A percentile compares a stretch with the other conserved stretches of the same genome.
These are phyloP conservation scores for Athrips mouffetella DNA, from an alignment of 2,888 invertebrate genomes.

Conservation along the genomic window DNA sequence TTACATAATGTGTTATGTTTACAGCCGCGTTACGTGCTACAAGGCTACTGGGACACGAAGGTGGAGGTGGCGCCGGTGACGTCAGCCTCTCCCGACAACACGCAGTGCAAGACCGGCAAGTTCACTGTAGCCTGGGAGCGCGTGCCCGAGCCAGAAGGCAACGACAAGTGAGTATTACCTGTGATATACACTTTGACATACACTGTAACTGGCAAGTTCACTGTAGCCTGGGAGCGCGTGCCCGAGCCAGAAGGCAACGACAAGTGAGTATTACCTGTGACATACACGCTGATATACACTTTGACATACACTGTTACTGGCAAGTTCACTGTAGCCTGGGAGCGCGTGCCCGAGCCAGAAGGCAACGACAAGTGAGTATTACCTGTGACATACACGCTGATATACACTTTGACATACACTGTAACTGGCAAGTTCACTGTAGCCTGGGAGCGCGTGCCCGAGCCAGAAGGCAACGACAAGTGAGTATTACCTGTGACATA, in stretches of 20 bases:
- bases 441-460: constrained; percentile 91
- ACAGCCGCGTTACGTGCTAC: constrained; percentile 87
- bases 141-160: constrained; percentile 82
- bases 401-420: no score
- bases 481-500: constrained; percentile 41
- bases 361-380: constrained; percentile 75
- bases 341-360: constrained; percentile 83
- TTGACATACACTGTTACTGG: constrained; percentile 80
- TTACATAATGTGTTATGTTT: not conserved
- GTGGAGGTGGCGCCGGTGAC: constrained; percentile 96
- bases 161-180: constrained; percentile 77
- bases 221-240: constrained; percentile 91
- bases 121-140: constrained; percentile 93
- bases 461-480: constrained; percentile 79
- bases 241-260: constrained; percentile 80
- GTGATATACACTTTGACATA: not conserved
- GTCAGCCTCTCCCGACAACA: constrained; percentile 84
- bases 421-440: constrained; percentile 87
- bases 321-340: constrained; percentile 91
- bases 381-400: not conserved
- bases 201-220: constrained; percentile 85
- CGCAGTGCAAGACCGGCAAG: constrained; percentile 95
- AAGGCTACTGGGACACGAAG: constrained; percentile 96
- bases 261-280: constrained; percentile 61
- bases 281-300: not conserved